Evolutionary conservation across 2,888 invertebrate genomes (phyloP).

Genomic region (Ceriagrion tenellum): DNA sequence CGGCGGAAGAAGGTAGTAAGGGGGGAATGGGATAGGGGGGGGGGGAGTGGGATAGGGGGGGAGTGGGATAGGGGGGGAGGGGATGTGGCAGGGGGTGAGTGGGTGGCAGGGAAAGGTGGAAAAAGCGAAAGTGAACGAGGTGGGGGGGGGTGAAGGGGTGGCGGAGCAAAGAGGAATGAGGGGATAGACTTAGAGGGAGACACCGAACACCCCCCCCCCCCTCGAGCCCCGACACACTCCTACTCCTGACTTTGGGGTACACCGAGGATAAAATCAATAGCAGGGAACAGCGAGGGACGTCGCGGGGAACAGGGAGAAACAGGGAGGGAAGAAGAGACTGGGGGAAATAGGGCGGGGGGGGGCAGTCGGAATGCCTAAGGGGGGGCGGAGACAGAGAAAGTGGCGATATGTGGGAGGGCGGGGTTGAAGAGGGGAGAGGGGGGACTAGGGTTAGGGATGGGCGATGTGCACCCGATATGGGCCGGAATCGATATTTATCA

Average conservation of each 20-base stretch:
- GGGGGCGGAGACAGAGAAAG: background rate
- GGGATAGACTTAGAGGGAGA: slow-evolving; percentile 49
- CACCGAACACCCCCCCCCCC: background rate
- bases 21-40: background rate
- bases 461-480: no score
- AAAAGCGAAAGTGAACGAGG: background rate
- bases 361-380: background rate
- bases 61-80: background rate
- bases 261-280: slow-evolving; percentile 67
- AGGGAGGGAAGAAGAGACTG: background rate
- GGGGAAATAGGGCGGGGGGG: background rate
- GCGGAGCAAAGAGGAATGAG: background rate
- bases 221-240: background rate
- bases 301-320: background rate
- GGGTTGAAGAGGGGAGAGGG: background rate
- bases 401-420: background rate
- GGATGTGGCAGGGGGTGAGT: background rate
- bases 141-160: background rate
- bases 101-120: background rate
- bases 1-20: background rate
- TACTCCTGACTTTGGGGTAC: slow-evolving; percentile 50
- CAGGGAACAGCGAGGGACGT: slow-evolving; percentile 34
- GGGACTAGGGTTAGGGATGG: background rate
- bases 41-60: no score
- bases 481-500: no score